A percentile compares a stretch with the other conserved stretches of the same genome.
Conservation (phyloP, 2,113 vertebrate species). For the Sebastes schlegelii region DNA sequence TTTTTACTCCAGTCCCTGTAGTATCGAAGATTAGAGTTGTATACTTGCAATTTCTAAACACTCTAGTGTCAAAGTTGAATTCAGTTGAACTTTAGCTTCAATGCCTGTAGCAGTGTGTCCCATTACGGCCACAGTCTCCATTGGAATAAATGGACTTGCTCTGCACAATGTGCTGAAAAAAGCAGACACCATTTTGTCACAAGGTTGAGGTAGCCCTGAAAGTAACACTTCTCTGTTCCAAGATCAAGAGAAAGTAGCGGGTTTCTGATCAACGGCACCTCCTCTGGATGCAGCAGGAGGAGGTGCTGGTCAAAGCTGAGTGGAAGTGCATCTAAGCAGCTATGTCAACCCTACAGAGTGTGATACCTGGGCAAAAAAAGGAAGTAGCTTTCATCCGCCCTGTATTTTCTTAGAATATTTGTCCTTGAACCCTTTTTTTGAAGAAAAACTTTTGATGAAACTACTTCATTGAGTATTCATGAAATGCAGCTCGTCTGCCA, state of each 20-base stretch:
- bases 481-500: conserved; percentile 74
- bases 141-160: not conserved
- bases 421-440: conserved; percentile 61
- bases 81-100: not conserved
- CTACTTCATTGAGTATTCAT: conserved; percentile 76
- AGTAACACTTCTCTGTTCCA: not conserved
- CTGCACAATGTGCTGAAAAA: not conserved
- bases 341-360: conserved; percentile 1
- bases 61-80: not conserved
- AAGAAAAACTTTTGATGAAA: conserved; percentile 70
- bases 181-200: not conserved
- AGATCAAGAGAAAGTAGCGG: not conserved
- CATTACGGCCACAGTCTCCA: not conserved
- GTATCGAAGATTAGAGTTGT: not conserved
- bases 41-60: not conserved
- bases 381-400: conserved; percentile 23
- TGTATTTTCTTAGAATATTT: conserved; percentile 56
- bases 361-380: conserved; percentile 12
- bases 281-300: not conserved
- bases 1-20: not conserved
- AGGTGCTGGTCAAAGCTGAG: conserved; percentile 2
- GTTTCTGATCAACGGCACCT: not conserved
- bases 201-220: not conserved
- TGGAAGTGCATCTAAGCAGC: not conserved
- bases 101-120: not conserved